Evolutionary conservation across 2,797 vertebrate species (phyloP).

Genomic region (Halcyon leucocephala): DNA sequence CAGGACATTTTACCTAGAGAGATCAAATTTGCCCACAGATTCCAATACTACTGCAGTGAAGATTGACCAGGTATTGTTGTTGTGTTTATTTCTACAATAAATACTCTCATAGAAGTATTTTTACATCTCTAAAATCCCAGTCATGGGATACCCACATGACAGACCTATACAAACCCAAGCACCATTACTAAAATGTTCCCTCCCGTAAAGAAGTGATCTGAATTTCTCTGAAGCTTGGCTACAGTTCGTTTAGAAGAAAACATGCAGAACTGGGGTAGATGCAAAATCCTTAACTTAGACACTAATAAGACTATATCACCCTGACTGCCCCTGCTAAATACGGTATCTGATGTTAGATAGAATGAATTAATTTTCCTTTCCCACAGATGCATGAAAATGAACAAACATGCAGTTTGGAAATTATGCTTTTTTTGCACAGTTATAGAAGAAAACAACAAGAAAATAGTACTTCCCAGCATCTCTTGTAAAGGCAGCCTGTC

Average conservation of each 20-base stretch:
- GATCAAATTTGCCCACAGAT: constrained; percentile 94
- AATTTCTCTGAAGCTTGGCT: neutral
- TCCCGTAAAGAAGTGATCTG: neutral
- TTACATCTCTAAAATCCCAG: neutral
- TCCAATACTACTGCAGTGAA: constrained; percentile 94
- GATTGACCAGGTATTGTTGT: constrained; percentile 92
- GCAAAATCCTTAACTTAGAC: neutral
- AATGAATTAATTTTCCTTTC: neutral
- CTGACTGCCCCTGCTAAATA: neutral
- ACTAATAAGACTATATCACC: neutral
- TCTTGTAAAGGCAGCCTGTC: neutral
- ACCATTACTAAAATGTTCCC: neutral
- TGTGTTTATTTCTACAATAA: neutral
- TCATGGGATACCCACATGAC: no score
- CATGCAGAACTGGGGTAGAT: neutral
- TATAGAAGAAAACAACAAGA: neutral
- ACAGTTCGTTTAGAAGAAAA: neutral
- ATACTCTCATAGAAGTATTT: neutral
- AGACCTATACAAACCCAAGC: neutral
- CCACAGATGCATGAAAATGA: neutral
- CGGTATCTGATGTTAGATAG: rapidly evolving
- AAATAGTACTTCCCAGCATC: neutral
- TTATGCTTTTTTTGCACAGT: neutral
- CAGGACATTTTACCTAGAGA: constrained; percentile 97
- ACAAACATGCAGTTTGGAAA: neutral